Base-by-base conservation (phyloP, 37 sponge, comb jelly and placozoan species). In the Theonella swinhoei region DNA sequence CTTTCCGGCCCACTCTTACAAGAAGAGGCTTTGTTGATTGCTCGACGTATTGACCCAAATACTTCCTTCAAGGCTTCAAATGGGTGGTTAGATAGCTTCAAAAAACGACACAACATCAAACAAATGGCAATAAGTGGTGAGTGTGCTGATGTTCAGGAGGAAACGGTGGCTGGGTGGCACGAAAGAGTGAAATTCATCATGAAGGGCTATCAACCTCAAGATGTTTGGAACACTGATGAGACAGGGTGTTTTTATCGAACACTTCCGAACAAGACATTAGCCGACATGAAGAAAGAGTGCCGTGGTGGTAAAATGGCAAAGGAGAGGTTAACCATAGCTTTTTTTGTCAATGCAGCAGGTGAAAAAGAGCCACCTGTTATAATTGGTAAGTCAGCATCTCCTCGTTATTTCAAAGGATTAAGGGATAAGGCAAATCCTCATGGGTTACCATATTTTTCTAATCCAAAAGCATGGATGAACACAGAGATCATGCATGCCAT, bases 21-120 rank as follows among this genome's bases (percentile, higher is more conserved):
- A 68, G 76, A 84, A 75, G 76, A 76, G 34, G 85, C 77, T 23
- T 37, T 63, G 32, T 4, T 22, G 1, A 35, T 84, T 43, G 85
- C 85, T 29, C 0, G 29, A 2, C 3, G 37, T 22, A 7, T 84
- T n/a, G 76, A 59, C 9, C 7, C 19, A 3, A 62, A 22, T 33
- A n/a, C n/a, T n/a, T 11, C 43, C 2, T 78, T 78, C 37, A 84
- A 84, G 64, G 88, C 83, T 35, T 81, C 88, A 41, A 89, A 89
- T 83, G 83, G 89, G 4, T 83, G 84, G 89, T 29, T 89, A 42
- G 72, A 89, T 5, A 43, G 75, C 25, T 89, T 89, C 75, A 89
- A 83, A 68, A 42, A 78, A 36, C 43, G 84, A 47, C 80, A 88
- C 66, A 77, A 73, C 66, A 79, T 83, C 32, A 39, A 47, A 28